Evolutionary conservation across 2,797 vertebrate genomes (phyloP).

Genomic region (Acanthurus tractus): DNA sequence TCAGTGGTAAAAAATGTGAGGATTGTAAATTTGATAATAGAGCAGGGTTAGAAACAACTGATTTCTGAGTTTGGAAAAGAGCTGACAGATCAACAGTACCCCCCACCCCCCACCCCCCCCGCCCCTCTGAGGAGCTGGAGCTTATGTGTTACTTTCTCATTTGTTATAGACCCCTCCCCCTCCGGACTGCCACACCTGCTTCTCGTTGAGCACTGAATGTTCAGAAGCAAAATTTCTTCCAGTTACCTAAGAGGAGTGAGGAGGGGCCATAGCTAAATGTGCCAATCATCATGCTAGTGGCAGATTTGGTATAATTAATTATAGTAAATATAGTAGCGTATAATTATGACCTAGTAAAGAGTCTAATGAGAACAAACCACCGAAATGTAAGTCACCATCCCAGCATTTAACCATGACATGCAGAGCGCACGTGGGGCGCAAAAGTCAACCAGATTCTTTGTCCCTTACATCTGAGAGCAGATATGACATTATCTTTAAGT

Average conservation of each 20-base stretch:
- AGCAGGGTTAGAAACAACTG: background rate
- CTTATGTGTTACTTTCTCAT: constrained; percentile 38
- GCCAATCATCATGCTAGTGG: background rate
- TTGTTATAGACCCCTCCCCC: constrained; percentile 11
- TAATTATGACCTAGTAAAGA: background rate
- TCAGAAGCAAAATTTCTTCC: constrained; percentile 35
- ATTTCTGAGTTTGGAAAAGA: background rate
- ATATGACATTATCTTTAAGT: background rate
- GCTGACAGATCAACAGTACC: background rate
- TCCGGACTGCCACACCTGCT: constrained; percentile 51
- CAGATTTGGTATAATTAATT: background rate
- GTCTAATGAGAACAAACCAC: background rate
- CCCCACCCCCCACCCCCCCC: no score
- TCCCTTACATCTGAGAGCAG: background rate
- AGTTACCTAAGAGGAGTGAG: constrained; percentile 16
- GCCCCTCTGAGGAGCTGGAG: constrained; percentile 33
- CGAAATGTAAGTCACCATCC: background rate
- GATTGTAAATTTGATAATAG: background rate
- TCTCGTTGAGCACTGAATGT: constrained; percentile 57
- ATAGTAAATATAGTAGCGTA: background rate
- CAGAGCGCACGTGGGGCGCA: background rate
- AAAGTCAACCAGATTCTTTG: background rate
- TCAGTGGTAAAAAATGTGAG: background rate
- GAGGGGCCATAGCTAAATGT: background rate
- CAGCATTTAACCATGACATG: no score